These are phyloP conservation scores for Metaphire vulgaris DNA, from an alignment of 1,140 invertebrate genomes.

Conservation along the genomic window DNA sequence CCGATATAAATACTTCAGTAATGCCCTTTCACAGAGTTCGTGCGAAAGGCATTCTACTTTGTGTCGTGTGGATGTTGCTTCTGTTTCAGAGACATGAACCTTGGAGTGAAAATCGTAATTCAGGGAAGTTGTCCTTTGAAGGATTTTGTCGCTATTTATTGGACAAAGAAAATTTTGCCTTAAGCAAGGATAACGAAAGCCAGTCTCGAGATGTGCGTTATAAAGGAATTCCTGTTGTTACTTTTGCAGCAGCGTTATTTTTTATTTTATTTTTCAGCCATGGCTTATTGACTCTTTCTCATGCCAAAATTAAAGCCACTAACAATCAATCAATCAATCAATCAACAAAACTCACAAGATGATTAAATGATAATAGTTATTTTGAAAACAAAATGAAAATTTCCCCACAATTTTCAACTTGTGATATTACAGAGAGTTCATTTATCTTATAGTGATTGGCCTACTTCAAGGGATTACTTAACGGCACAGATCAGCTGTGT, in stretches of 20 bases:
- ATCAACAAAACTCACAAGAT: background rate
- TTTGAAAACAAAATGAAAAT: too few relatives aligned
- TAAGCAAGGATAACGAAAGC: conserved; percentile 2
- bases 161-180: conserved; percentile 84
- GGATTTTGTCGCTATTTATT: conserved; percentile 87
- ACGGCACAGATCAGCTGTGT: too few relatives aligned
- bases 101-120: conserved; percentile 67
- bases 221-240: background rate
- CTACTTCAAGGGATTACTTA: too few relatives aligned
- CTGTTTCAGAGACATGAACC: conserved; percentile 75
- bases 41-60: too few relatives aligned
- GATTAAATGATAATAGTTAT: too few relatives aligned
- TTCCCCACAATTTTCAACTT: background rate
- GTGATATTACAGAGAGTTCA: background rate
- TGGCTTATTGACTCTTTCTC: background rate
- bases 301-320: background rate
- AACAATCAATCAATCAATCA: background rate
- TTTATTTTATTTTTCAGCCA: background rate
- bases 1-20: too few relatives aligned
- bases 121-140: conserved; percentile 84
- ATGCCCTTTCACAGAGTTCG: too few relatives aligned
- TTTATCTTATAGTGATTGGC: background rate
- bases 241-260: background rate
- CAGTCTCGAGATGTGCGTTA: background rate
- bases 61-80: too few relatives aligned